These are phyloP conservation scores for Cinclus mexicanus DNA, from an alignment of 2,113 vertebrate species.

Conservation along the genomic window DNA sequence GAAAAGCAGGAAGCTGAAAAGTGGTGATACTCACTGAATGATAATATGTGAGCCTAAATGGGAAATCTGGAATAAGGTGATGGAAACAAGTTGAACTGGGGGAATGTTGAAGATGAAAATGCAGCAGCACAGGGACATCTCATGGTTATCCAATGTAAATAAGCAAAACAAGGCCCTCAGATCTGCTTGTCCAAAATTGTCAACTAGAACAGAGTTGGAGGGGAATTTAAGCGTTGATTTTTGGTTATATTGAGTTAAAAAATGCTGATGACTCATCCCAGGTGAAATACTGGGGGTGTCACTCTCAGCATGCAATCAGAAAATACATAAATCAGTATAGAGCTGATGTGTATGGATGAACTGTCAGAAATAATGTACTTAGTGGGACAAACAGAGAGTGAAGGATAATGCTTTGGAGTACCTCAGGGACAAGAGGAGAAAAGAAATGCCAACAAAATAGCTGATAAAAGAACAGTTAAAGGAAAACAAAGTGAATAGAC, in stretches of 20 bases:
- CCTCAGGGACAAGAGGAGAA: background rate
- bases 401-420: background rate
- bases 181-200: background rate
- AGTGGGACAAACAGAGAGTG: background rate
- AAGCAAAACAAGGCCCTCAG: background rate
- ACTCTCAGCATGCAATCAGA: background rate
- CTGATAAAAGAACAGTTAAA: background rate
- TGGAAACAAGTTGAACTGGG: background rate
- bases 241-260: background rate
- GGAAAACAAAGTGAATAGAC: background rate
- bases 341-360: background rate
- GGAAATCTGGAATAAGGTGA: background rate
- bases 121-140: background rate
- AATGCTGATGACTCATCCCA: background rate
- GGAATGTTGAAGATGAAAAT: background rate
- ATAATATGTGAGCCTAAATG: background rate
- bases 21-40: background rate
- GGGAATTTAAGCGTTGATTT: background rate
- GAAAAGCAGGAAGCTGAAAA: background rate
- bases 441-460: background rate
- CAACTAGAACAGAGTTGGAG: background rate
- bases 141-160: background rate
- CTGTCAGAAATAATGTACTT: background rate
- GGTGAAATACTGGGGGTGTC: background rate
- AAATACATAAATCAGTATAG: background rate